Percentiles rank a stretch among this genome's conserved stretches.
phyloP scores from a whole-genome alignment of 2,797 vertebrate species.

The Hirundo rustica region DNA sequence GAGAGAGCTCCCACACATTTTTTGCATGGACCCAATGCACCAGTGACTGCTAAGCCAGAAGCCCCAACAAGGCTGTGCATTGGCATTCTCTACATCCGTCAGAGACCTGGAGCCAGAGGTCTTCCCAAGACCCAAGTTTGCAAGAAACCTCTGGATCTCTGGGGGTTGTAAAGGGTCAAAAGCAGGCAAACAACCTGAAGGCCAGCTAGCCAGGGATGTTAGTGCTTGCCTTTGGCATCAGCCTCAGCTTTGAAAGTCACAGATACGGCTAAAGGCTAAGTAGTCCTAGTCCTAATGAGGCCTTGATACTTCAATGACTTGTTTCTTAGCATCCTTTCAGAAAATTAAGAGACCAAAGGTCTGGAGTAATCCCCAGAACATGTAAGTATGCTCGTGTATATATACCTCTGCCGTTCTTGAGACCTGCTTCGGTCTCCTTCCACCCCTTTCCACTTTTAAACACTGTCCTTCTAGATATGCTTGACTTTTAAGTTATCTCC shows the following conservation, averaged over 20 bases:
- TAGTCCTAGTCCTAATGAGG: not conserved
- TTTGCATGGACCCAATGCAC: not conserved
- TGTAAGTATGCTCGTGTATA: not conserved
- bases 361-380: not conserved
- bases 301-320: not conserved
- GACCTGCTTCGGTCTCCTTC: not conserved
- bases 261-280: not conserved
- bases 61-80: not conserved
- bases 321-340: not conserved
- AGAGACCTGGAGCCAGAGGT: not conserved
- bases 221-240: not conserved
- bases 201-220: not conserved
- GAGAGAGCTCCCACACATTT: not conserved
- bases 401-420: not conserved
- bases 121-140: not conserved
- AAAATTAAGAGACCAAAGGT: not conserved
- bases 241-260: not conserved
- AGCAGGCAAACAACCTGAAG: not conserved
- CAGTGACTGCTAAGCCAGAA: not conserved
- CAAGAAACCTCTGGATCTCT: not conserved
- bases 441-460: not conserved
- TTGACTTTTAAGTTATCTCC: not conserved
- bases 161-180: not conserved
- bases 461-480: not conserved
- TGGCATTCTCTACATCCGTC: fast-evolving